Conservation (phyloP, 2,888 invertebrate species). For the Aleiodes alternator region DNA sequence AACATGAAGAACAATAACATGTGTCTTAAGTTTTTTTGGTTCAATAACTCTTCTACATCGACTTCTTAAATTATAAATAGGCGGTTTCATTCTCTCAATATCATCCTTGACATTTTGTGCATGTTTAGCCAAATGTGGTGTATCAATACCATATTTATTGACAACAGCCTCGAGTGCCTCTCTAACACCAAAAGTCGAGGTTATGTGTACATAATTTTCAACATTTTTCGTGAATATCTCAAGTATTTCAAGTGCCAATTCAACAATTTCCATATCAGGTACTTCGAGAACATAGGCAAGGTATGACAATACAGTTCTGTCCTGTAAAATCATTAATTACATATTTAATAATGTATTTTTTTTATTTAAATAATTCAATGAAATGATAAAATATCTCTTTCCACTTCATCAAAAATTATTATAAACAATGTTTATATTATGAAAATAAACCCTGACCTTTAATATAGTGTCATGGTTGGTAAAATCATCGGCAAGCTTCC, state of each 20-base stretch:
- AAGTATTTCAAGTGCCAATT: conserved; percentile 68
- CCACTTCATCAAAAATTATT: not conserved
- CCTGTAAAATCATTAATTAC: conserved; percentile 59
- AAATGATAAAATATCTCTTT: too few relatives aligned
- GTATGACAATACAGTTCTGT: conserved; percentile 73
- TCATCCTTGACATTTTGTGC: conserved; percentile 71
- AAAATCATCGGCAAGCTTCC: conserved; percentile 71
- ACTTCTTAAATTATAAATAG: conserved; percentile 73
- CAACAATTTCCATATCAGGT: conserved; percentile 68
- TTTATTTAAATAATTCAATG: too few relatives aligned
- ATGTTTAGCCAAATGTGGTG: conserved; percentile 67
- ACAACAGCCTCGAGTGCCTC: conserved; percentile 71
- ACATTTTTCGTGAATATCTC: conserved; percentile 72
- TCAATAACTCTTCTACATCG: conserved; percentile 72
- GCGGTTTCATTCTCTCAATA: conserved; percentile 73
- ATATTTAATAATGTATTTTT: too few relatives aligned
- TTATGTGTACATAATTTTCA: conserved; percentile 73
- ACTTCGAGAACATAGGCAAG: conserved; percentile 71
- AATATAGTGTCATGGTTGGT: conserved; percentile 73
- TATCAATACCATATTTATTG: conserved; percentile 67
- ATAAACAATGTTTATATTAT: not conserved
- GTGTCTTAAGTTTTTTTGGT: conserved; percentile 72
- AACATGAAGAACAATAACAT: conserved; percentile 71
- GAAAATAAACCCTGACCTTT: conserved; percentile 63
- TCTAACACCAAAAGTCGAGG: conserved; percentile 72